Evolutionary conservation across 2,888 invertebrate genomes (phyloP).

Genomic region (Harpalus rufipes): DNA sequence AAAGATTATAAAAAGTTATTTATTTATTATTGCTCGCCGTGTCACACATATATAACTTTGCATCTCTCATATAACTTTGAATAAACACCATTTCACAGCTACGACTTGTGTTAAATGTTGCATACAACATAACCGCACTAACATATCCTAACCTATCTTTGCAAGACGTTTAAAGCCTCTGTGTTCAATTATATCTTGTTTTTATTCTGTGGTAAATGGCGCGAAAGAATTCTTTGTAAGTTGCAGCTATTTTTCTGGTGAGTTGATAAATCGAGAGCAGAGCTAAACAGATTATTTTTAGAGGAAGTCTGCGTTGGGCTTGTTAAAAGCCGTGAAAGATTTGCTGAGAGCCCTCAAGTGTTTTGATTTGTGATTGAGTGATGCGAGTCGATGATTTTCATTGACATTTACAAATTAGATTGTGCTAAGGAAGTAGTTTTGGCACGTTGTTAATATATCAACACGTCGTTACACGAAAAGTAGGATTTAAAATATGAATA

Average conservation of each 20-base stretch:
- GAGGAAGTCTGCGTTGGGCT: conserved; percentile 7
- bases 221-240: neutral
- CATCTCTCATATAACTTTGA: neutral
- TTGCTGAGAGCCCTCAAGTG: conserved; percentile 15
- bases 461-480: neutral
- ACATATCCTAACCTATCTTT: neutral
- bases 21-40: too few species aligned
- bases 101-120: neutral
- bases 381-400: conserved; percentile 18
- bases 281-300: conserved; percentile 33
- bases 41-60: neutral
- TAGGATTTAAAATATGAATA: too few species aligned
- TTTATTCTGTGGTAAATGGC: conserved; percentile 9
- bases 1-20: too few species aligned
- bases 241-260: conserved; percentile 25
- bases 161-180: neutral
- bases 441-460: neutral
- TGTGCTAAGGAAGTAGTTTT: neutral
- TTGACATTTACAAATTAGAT: conserved; percentile 36
- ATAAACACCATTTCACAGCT: conserved; percentile 4
- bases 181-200: conserved; percentile 5
- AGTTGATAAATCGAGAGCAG: conserved; percentile 28
- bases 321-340: conserved; percentile 39
- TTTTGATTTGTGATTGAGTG: conserved; percentile 38
- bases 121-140: neutral